Base-by-base conservation (phyloP, 2,113 vertebrate species). In the Toxotes chatareus region DNA sequence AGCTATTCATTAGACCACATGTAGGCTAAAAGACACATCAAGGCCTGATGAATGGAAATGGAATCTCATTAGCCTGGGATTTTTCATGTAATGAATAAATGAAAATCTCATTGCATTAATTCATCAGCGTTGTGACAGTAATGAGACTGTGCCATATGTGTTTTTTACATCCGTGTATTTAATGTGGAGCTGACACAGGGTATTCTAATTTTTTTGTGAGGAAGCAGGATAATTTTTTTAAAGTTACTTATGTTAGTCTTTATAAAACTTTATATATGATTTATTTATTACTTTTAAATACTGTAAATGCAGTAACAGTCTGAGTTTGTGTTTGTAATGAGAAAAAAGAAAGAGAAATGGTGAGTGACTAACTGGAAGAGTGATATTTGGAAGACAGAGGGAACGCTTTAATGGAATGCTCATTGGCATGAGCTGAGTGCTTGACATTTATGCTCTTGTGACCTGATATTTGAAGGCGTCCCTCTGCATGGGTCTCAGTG, bases 11-110 rank as follows among this genome's bases (percentile, higher is more conserved):
- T 57, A 75, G 32, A 55, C 2, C 11, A 11, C 59, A 63, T 81
- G 27, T 27, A 13, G 38, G 23, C 72, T 64, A 19, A 63, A 70
- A 81, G 74, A 74, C 74, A 76, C 68, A 64, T 73, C 56, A n/a
- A 47, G 66, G 53, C 51, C 62, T 70, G 55, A 83, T 86, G 82
- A 86, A 73, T 46, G 31, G 75, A 85, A 79, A 76, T 53, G 36
- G 70, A 88, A 80, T 68, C 72, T 87, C 85, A 87, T 87, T 86
- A 86, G 38, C 31, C 12, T n/a, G 23, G 23, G 60, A 79, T 73
- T 76, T 84, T 68, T 86, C 80, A 88, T 83, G 38, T 85, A 27
- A 83, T 89, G 65, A 85, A 88, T 90, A 61, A 84, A 87, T 89
- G 32, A 89, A 61, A 66, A 67, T 71, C 19, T 64, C 21, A 38